Conservation (phyloP, 1,140 invertebrate genomes). For the Brachionus sp. region DNA sequence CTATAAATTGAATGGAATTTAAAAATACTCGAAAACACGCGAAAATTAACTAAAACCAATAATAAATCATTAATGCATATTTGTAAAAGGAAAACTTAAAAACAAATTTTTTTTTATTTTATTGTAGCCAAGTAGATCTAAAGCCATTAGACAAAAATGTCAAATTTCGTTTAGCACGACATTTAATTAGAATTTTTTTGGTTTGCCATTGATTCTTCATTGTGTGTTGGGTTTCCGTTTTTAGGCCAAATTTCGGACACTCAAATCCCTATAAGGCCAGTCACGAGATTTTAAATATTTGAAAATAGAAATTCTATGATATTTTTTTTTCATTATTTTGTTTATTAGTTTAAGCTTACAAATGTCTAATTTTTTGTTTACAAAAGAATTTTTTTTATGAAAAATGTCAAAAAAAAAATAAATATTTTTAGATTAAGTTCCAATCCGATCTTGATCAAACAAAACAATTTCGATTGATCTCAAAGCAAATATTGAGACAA, state of each 20-base stretch:
- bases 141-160: background rate
- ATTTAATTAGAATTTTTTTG: constrained; percentile 3
- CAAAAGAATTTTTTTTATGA: background rate
- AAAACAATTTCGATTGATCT: background rate
- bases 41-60: background rate
- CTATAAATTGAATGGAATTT: background rate
- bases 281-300: background rate
- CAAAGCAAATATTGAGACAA: background rate
- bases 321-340: background rate
- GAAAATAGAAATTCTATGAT: background rate
- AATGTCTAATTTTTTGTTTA: background rate
- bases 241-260: background rate
- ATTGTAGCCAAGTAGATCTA: no score
- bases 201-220: background rate
- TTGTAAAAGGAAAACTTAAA: background rate
- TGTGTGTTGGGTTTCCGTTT: background rate
- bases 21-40: background rate
- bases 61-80: constrained; percentile 8
- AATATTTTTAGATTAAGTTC: background rate
- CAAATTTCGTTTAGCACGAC: background rate
- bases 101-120: background rate
- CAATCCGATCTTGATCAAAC: background rate
- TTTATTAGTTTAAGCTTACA: background rate
- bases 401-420: background rate
- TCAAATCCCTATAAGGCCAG: background rate